phyloP scores from a whole-genome alignment of 2,797 vertebrate species.

The Craterocephalus amniculus region DNA sequence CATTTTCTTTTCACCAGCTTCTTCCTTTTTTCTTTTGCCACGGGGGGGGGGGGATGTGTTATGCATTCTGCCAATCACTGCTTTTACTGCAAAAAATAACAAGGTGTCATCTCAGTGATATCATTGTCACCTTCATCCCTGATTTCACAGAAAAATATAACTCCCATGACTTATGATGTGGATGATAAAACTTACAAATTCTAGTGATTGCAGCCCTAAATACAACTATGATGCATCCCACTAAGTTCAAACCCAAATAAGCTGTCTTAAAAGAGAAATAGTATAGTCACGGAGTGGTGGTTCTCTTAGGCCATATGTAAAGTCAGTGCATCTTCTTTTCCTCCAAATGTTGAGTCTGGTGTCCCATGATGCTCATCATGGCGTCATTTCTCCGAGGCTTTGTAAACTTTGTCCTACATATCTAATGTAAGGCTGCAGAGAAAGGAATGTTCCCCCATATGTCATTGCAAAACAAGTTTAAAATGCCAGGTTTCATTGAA shows the following conservation, averaged over 20 bases:
- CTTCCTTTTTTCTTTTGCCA: background rate
- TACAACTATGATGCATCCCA: background rate
- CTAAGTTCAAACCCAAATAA: background rate
- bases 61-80: background rate
- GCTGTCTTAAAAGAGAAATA: no score
- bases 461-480: constrained; percentile 11
- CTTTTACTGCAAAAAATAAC: background rate
- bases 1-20: background rate
- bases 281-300: background rate
- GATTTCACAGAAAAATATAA: background rate
- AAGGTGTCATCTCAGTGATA: background rate
- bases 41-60: background rate
- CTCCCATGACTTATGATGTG: no score
- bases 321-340: background rate
- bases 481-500: constrained; percentile 16
- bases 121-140: background rate
- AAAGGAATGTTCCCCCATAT: constrained; percentile 27
- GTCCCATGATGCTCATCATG: constrained; percentile 9
- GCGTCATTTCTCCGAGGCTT: background rate
- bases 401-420: constrained; percentile 2
- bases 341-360: background rate
- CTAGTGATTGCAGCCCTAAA: background rate
- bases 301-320: background rate
- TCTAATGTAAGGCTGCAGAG: constrained; percentile 10
- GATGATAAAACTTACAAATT: background rate